Conservation (phyloP, 2,888 invertebrate species). For the Drosophila ezoana region DNA sequence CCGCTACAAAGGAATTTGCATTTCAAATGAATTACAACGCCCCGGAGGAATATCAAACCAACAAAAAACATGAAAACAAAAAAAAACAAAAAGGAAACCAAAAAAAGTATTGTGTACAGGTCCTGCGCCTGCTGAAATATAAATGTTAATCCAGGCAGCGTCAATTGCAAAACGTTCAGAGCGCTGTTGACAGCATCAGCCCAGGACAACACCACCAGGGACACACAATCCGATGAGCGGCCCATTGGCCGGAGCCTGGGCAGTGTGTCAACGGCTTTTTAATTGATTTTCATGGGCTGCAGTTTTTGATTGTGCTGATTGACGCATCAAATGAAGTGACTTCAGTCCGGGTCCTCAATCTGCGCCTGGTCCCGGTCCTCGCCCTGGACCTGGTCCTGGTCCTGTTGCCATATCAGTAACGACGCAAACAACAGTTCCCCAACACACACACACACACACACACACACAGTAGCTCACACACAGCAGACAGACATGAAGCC, state of each 20-base stretch:
- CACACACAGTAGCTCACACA: slow-evolving; percentile 6
- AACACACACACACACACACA: slow-evolving; percentile 10
- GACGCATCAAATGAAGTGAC: slow-evolving; percentile 82
- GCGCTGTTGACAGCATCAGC: slow-evolving; percentile 69
- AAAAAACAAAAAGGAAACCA: neutral
- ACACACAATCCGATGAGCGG: slow-evolving; percentile 30
- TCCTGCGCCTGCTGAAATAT: slow-evolving; percentile 66
- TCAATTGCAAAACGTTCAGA: slow-evolving; percentile 78
- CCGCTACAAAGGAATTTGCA: slow-evolving; percentile 78
- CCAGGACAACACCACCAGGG: slow-evolving; percentile 24
- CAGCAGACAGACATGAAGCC: slow-evolving; percentile 27
- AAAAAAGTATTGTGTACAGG: slow-evolving; percentile 6
- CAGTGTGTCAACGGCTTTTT: slow-evolving; percentile 79
- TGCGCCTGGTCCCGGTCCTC: slow-evolving; percentile 2
- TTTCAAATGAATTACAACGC: slow-evolving; percentile 73
- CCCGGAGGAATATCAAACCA: slow-evolving; percentile 38
- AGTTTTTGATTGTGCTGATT: slow-evolving; percentile 82
- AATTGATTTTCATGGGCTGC: slow-evolving; percentile 82
- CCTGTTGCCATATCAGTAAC: slow-evolving; percentile 69
- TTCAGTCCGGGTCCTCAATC: slow-evolving; percentile 45
- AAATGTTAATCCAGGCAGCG: slow-evolving; percentile 78
- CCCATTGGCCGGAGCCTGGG: slow-evolving; percentile 29
- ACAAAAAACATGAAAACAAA: slow-evolving; percentile 15
- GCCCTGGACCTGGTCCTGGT: slow-evolving; percentile 11
- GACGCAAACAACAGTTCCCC: slow-evolving; percentile 61